phyloP scores from a whole-genome alignment of 2,888 invertebrate species.

The Alviniconcha strummeri region DNA sequence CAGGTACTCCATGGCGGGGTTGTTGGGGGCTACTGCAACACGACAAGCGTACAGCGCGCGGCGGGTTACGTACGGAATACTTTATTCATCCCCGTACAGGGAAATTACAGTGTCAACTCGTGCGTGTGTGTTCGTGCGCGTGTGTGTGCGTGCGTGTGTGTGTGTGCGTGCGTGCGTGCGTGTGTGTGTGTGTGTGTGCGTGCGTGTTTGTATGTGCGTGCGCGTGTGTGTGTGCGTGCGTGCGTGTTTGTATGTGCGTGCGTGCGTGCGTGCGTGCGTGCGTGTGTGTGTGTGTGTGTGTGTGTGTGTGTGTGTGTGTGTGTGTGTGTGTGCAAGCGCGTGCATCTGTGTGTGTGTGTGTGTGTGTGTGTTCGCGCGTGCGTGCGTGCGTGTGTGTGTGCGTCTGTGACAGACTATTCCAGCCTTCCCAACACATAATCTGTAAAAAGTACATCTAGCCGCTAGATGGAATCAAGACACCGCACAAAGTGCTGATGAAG shows the following conservation, averaged over 20 bases:
- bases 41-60: neutral
- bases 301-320: constrained; percentile 2
- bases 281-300: constrained; percentile 3
- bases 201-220: neutral
- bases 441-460: no score
- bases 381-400: neutral
- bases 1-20: constrained; percentile 70
- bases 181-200: neutral
- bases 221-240: neutral
- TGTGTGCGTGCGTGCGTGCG: constrained; percentile 3
- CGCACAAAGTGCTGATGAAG: no score
- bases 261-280: constrained; percentile 12
- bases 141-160: neutral
- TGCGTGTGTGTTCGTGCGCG: neutral
- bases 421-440: no score
- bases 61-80: no score
- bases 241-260: constrained; percentile 13
- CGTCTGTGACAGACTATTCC: neutral
- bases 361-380: neutral
- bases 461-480: no score
- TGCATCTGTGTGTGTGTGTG: neutral
- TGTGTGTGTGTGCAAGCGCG: neutral
- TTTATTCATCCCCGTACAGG: neutral
- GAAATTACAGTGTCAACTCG: neutral
- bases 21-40: neutral